Percentiles rank a stretch among this genome's conserved stretches.
Conservation (phyloP, 2,888 invertebrate genomes). For the Calameuta filiformis region DNA sequence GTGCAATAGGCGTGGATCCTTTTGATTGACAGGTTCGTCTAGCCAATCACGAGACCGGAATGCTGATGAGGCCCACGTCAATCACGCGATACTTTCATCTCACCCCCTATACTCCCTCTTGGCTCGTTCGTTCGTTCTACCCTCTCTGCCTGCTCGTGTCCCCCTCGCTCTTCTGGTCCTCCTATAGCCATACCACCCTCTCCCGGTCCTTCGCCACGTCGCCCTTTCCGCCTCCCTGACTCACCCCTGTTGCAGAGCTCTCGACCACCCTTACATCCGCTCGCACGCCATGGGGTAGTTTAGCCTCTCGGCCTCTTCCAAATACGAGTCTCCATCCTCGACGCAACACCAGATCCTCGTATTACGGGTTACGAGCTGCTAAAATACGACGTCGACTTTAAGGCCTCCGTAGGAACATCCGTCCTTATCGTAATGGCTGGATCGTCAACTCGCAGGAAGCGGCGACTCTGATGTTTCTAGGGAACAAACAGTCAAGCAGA, state of each 20-base stretch:
- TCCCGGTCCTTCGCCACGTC: constrained; percentile 25
- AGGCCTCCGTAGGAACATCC: not conserved
- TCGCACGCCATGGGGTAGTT: constrained; percentile 61
- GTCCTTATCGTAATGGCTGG: not conserved
- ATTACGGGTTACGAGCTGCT: not conserved
- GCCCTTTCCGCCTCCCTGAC: constrained; percentile 18
- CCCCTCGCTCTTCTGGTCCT: constrained; percentile 1
- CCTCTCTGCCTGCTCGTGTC: constrained; percentile 37
- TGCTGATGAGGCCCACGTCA: constrained; percentile 83
- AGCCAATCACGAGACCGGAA: constrained; percentile 81
- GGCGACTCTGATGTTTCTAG: not conserved
- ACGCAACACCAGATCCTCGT: constrained; percentile 23
- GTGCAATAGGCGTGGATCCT: constrained; percentile 68
- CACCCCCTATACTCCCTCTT: constrained; percentile 48
- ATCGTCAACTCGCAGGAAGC: not conserved
- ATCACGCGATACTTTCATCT: constrained; percentile 70
- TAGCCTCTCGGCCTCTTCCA: constrained; percentile 50
- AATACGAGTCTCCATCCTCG: constrained; percentile 29
- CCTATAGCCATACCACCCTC: constrained; percentile 28
- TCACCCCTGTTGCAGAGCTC: constrained; percentile 34
- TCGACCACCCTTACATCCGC: constrained; percentile 56
- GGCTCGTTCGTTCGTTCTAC: constrained; percentile 30
- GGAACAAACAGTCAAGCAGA: not conserved
- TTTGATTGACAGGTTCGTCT: constrained; percentile 85
- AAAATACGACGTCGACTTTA: constrained; percentile 1